Percentiles rank a stretch among this genome's conserved stretches.
Evolutionary conservation across 1,140 invertebrate genomes (phyloP).

Genomic region (Zaprionus camerounensis): DNA sequence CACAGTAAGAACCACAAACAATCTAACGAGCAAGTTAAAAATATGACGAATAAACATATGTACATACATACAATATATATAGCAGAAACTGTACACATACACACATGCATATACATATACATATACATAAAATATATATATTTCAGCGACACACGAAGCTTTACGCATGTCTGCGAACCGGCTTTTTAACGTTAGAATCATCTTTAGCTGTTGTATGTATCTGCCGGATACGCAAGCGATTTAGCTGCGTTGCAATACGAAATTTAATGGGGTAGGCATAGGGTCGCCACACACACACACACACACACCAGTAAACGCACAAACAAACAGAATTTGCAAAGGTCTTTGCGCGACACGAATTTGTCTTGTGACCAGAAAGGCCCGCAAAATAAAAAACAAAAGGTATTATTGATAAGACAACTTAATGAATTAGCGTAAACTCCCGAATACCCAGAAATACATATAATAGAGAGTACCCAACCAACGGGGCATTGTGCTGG

Average conservation of each 20-base stretch:
- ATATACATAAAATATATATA: constrained; percentile 24
- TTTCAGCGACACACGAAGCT: constrained; percentile 42
- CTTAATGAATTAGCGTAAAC: constrained; percentile 45
- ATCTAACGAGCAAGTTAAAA: constrained; percentile 14
- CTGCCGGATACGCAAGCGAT: constrained; percentile 42
- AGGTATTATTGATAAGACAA: constrained; percentile 39
- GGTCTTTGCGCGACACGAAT: constrained; percentile 28
- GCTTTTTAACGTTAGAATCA: constrained; percentile 72
- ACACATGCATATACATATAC: background rate
- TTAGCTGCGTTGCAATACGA: constrained; percentile 57
- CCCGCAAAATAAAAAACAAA: background rate
- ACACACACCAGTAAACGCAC: constrained; percentile 1
- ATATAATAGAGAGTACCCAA: background rate
- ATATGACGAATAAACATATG: background rate
- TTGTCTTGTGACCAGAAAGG: constrained; percentile 43
- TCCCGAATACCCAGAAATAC: constrained; percentile 4
- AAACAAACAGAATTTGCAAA: background rate
- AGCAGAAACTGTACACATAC: constrained; percentile 1
- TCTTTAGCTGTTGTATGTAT: constrained; percentile 50
- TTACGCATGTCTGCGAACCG: constrained; percentile 77
- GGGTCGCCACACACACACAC: constrained; percentile 36
- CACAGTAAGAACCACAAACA: constrained; percentile 24
- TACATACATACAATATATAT: background rate
- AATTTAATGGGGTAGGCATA: constrained; percentile 79
- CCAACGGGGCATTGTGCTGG: background rate